Evolutionary conservation across 1,140 invertebrate genomes (phyloP).

Genomic region (Wiebesia pumilae): DNA sequence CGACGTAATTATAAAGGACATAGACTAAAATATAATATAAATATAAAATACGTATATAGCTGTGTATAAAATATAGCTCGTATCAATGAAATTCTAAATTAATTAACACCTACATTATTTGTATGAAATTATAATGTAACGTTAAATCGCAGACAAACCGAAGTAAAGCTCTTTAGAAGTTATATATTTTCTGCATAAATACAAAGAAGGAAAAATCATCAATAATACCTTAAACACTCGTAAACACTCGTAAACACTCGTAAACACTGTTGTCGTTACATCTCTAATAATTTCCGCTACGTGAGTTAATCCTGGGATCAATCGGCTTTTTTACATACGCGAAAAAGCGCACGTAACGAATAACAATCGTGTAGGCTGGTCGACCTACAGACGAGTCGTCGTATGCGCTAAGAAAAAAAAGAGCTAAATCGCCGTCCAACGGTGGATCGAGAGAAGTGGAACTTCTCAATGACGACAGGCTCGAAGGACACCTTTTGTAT

Average conservation of each 20-base stretch:
- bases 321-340: neutral
- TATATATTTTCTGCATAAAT: neutral
- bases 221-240: neutral
- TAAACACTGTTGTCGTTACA: slow-evolving; percentile 12
- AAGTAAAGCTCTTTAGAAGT: too few species aligned
- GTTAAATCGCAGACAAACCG: too few species aligned
- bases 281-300: slow-evolving; percentile 35
- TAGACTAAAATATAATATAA: too few species aligned
- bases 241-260: slow-evolving; percentile 8
- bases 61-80: too few species aligned
- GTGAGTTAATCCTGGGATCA: neutral
- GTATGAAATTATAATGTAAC: too few species aligned
- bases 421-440: neutral
- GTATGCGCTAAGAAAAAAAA: slow-evolving; percentile 1
- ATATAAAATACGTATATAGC: too few species aligned
- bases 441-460: slow-evolving; percentile 6
- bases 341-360: neutral
- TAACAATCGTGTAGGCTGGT: neutral
- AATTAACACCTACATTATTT: too few species aligned
- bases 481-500: slow-evolving; percentile 37
- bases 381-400: neutral
- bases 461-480: neutral
- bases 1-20: too few species aligned
- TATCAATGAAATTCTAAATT: too few species aligned
- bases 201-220: neutral